Base-by-base conservation (phyloP, 64 coral and sea anemone genomes). In the Stylophora pistillata region DNA sequence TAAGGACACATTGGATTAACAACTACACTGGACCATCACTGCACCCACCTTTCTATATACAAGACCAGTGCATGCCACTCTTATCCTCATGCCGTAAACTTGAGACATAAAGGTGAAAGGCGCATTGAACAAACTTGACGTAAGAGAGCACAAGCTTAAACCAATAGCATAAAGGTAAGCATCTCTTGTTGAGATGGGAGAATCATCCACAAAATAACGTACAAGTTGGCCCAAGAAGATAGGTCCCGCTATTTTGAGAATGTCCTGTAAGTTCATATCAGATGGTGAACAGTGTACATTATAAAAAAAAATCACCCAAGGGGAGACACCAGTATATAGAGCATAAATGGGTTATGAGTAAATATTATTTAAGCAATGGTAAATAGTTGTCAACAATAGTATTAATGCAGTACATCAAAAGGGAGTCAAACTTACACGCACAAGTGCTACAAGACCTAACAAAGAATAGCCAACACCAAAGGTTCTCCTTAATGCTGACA, bases 51-150 rank as follows among this genome's bases (percentile, higher is more conserved):
- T 95, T 27, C 77, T 91, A 55, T 88, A 95, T 30, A 95, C 34
- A 54, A 95, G 86, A 21, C 89, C 78, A 20, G 89, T 91, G 21
- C 89, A 95, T 12, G 94, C 94, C 11, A 88, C 89, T 60, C 94
- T 95, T 33, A 91, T 78, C 34, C 94, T 86, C 94, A 95, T 95
- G 10, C 94, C 89, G 71, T 91, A 91, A 78, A 91, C 70, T 86
- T 95, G 88, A 14, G 68, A 62, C 58, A 95, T 27, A 7, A 91
- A 95, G 20, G 89, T 81, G 72, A 88, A 91, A 16, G 93, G 93
- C 25, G 89, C 86, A 74, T 91, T 95, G 61, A 95, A 68, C 23
- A 95, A 23, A 21, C 79, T 91, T 30, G 87, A 81, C 0, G 88
- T 26, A 3, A 95, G 47, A 55, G 87, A 89, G 82, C 69, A 88